Percentiles rank a stretch among this genome's conserved stretches.
These are phyloP conservation scores for Mystacides longicornis DNA, from an alignment of 2,888 invertebrate genomes.

Conservation along the genomic window DNA sequence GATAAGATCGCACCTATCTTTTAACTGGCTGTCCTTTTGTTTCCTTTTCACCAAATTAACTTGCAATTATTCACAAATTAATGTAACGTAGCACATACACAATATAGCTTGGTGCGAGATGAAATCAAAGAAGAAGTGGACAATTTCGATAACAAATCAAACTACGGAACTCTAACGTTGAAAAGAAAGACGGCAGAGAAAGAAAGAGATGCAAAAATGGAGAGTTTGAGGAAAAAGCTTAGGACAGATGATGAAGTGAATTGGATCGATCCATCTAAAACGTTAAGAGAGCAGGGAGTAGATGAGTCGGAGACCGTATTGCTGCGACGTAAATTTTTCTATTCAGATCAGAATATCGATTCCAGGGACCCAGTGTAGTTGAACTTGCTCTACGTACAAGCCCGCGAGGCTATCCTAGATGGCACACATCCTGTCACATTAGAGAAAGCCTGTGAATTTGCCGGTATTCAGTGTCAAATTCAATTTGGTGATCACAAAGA, in stretches of 20 bases:
- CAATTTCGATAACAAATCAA: conserved; percentile 66
- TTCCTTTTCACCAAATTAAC: too few relatives aligned
- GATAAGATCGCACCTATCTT: too few relatives aligned
- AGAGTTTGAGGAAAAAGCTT: conserved; percentile 89
- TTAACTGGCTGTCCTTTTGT: too few relatives aligned
- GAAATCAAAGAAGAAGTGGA: conserved; percentile 74
- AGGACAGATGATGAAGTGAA: conserved; percentile 98
- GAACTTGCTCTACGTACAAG: conserved; percentile 95
- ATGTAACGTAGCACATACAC: too few relatives aligned
- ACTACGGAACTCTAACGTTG: conserved; percentile 84
- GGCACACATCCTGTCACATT: conserved; percentile 96
- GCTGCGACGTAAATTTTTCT: conserved; percentile 92
- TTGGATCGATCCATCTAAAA: conserved; percentile 99
- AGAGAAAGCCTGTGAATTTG: conserved; percentile 92
- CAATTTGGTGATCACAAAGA: conserved; percentile 96
- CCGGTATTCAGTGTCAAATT: conserved; percentile 96
- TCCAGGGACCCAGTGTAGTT: conserved; percentile 95
- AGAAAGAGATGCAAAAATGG: conserved; percentile 92
- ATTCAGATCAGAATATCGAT: conserved; percentile 98
- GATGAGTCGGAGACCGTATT: conserved; percentile 89
- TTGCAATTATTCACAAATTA: too few relatives aligned
- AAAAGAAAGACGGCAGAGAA: conserved; percentile 74
- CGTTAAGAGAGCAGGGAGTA: conserved; percentile 94
- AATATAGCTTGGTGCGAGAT: conserved; percentile 84
- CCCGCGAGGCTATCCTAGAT: conserved; percentile 93